Base-by-base conservation (phyloP, 2,797 vertebrate species). In the Poeciliopsis turneri region DNA sequence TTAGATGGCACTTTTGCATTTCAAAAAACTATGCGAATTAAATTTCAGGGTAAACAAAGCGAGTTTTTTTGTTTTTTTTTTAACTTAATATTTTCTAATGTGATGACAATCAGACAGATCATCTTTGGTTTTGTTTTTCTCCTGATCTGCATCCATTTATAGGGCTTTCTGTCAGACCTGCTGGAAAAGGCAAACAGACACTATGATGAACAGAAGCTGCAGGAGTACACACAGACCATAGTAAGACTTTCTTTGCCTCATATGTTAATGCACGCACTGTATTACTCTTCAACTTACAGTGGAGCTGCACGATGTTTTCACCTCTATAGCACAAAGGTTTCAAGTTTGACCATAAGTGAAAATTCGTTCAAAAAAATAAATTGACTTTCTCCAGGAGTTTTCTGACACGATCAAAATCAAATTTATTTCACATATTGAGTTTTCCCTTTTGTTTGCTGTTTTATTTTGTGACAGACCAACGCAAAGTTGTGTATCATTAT, bases 141-240 rank as follows among this genome's bases (percentile, higher is more conserved):
- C 71, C 45, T 75, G 15, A 71, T 57, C 41, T 25, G 36, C 33
- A 80, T n/a, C 87, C 74, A 61, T 91, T 85, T 80, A 83, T 90
- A 99, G 98, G 97, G 97, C 28, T 99, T 99, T 89, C 95, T 99
- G 83, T 98, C 97, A 0, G 98, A 99, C 91, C 96, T 99, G 92
- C 94, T 99, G 91, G 95, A 98, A 93, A 99, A 99, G 92, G 97
- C 98, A 0, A 99, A 99, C 94, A 95, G 97, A 90, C 97, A 97
- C 57, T 98, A 98, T 0, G 97, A 99, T 0, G 98, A 99, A 69
- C 94, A 97, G 89, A 98, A 99, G 93, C 96, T 99, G 82, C 95
- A 96, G 45, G 98, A 99, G 91, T 99, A 99, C 92, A 99, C 98
- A 10, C 96, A 98, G 88, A 99, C 98, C 86, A 99, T 98, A 15